Base-by-base conservation (phyloP, 2,888 invertebrate species). In the Fragum sueziense region DNA sequence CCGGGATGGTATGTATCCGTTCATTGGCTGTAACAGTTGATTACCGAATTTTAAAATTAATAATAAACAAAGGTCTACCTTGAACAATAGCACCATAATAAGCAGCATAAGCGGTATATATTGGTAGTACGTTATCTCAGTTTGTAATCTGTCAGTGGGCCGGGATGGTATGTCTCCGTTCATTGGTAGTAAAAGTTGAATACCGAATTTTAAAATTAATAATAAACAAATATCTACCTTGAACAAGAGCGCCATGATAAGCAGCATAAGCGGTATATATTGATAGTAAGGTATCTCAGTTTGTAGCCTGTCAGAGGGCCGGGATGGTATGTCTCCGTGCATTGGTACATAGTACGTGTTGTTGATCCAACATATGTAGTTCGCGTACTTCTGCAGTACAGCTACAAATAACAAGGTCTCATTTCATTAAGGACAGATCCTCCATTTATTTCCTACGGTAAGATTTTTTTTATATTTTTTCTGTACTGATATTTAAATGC, bases 211-310 rank as follows among this genome's bases (percentile, higher is more conserved):
- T n/a, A n/a, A n/a, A n/a, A n/a, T n/a, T n/a, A n/a, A n/a, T n/a
- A n/a, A n/a, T n/a, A n/a, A n/a, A n/a, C n/a, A n/a, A n/a, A n/a
- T n/a, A n/a, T n/a, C n/a, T n/a, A n/a, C n/a, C n/a, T n/a, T n/a
- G 89, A 94, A 94, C 33, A 94, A 86, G 67, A 94, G 91, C 14
- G 94, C 94, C 90, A 94, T 94, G 71, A 93, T 88, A 33, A 94
- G 92, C 52, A 94, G 34, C n/a, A 34, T 67, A 20, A 47, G 47
- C 79, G 94, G 92, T 79, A 93, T 90, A 93, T 89, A 90, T 83
- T 90, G 90, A 85, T 91, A 91, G 81, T 91, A 91, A 33, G 89
- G 88, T 29, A 90, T 81, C 79, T 90, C 90, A 67, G 88, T 84
- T 0, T 85, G 74, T 37, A 83, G 78, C 7, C 89, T 78, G 22